These are phyloP conservation scores for Drosophila incognita DNA, from an alignment of 2,888 invertebrate species.

Conservation along the genomic window DNA sequence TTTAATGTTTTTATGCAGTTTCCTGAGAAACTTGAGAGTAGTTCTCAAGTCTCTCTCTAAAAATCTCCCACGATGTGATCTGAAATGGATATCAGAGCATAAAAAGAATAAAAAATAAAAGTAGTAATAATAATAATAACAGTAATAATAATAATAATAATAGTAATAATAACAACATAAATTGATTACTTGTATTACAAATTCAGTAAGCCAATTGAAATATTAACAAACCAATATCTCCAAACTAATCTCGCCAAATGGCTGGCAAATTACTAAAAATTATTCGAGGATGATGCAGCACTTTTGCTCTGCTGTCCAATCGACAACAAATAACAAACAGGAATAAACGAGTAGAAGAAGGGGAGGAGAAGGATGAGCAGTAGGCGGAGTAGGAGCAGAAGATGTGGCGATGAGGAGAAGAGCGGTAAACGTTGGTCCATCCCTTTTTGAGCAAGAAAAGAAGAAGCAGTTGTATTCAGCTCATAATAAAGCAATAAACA, in stretches of 20 bases:
- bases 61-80: not conserved
- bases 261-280: conserved; percentile 1
- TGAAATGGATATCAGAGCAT: not conserved
- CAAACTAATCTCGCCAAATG: conserved; percentile 28
- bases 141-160: no score
- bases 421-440: conserved; percentile 15
- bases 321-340: conserved; percentile 27
- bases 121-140: not conserved
- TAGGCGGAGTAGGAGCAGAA: not conserved
- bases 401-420: not conserved
- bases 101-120: not conserved
- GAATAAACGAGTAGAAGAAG: conserved; percentile 19
- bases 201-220: not conserved
- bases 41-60: not conserved
- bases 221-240: not conserved
- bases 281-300: conserved; percentile 24
- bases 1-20: not conserved
- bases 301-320: conserved; percentile 4
- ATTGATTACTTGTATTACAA: not conserved
- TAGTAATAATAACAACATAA: fast-evolving
- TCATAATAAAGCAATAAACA: conserved; percentile 79
- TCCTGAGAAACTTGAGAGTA: not conserved
- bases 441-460: conserved; percentile 43
- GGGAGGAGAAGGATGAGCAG: not conserved
- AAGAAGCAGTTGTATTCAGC: conserved; percentile 33